Evolutionary conservation across 2,113 vertebrate genomes (phyloP), one percentile per base, ranked within the genome.

Genomic region (Steatornis caripensis): DNA sequence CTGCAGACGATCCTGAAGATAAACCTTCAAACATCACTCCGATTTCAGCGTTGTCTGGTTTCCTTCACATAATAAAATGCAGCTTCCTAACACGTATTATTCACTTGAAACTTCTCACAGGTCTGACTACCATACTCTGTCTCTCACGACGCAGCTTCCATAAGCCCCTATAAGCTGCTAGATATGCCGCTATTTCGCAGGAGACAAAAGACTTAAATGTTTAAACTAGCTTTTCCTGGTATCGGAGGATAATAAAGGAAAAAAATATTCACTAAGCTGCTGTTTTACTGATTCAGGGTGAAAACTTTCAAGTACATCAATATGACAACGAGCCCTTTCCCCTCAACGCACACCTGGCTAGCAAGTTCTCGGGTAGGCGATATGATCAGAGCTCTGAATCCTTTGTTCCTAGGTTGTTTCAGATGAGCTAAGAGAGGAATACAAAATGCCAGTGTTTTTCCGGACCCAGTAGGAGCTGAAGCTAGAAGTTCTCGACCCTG

Each of bases 381-480:
- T 87, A 99, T 98, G 93, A 99, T 96, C 77, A 99, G 97, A 19
- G 99, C 99, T 90, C 99, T 98, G 97, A 99, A 99, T 48, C 99
- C 99, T 95, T 98, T 98, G 96, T 99, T 99, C 96, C 98, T 97
- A 1, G 99, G 99, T 34, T 99, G 98, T 76, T 98, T 98, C 92
- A 99, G 98, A 36, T 99, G 99, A 20, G 98, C 95, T 49, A 99
- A 97, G 77, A 99, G 97, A 10, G 99, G 99, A 91, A 99, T 97
- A 88, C 98, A 99, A 97, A 99, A 99, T 21, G 99, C 99, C 97
- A 99, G 94, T 4, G 99, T 99, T 97, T 99, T 99, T 32, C 99
- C 99, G 53, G 99, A 99, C 55, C 99, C 99, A 2, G 99, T 99
- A 77, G 99, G 99, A 91, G 99, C 99, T 72, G 99, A 99, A n/a